A percentile compares a stretch with the other conserved stretches of the same genome.
These are phyloP conservation scores for Hetaerina titia DNA, from an alignment of 2,888 invertebrate genomes.

Conservation along the genomic window DNA sequence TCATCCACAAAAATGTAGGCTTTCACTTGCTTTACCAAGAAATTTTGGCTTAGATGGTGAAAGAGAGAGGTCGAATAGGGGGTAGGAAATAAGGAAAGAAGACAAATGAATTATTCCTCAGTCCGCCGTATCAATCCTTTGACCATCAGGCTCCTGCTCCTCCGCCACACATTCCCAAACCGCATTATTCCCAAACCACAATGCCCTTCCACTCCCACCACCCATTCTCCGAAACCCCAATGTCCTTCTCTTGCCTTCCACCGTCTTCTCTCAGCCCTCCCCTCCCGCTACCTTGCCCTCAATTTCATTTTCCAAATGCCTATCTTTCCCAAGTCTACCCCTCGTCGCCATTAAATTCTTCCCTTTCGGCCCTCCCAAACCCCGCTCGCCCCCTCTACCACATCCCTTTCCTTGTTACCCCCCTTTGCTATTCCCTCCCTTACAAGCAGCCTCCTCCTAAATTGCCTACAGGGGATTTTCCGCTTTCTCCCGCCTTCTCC, in stretches of 20 bases:
- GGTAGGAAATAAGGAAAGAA: not conserved
- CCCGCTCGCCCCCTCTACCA: not conserved
- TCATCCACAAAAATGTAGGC: no score
- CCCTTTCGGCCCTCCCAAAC: not conserved
- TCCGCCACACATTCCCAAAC: not conserved
- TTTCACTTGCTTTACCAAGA: not conserved
- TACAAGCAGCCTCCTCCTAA: not conserved
- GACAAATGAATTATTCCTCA: not conserved
- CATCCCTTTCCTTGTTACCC: not conserved
- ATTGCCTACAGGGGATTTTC: not conserved
- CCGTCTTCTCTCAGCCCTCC: not conserved
- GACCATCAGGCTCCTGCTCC: not conserved
- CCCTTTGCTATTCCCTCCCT: not conserved
- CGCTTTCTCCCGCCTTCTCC: not conserved
- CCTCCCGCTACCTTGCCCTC: not conserved
- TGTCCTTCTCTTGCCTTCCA: not conserved
- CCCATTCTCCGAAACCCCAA: not conserved
- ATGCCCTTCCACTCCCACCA: not conserved
- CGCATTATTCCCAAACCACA: not conserved
- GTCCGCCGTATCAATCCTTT: not conserved
- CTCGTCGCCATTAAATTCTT: not conserved
- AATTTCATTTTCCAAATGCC: slow-evolving; percentile 12
- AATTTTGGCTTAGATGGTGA: not conserved
- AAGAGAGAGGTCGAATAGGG: not conserved
- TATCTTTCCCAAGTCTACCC: not conserved